Conservation (phyloP, 2,888 invertebrate species). For the Apoda limacodes region DNA sequence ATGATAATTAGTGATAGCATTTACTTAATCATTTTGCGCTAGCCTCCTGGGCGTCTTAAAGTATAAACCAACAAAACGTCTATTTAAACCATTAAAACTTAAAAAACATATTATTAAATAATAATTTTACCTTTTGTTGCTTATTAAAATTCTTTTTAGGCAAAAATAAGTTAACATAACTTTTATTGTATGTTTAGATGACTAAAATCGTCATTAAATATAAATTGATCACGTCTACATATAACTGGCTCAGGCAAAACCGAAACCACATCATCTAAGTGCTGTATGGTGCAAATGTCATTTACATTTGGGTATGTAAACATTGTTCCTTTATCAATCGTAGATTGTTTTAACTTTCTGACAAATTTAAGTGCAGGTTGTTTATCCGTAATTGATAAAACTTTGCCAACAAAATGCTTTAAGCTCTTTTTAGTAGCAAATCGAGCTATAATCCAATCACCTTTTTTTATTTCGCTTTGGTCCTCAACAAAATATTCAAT, state of each 20-base stretch:
- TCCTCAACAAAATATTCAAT: conserved; percentile 11
- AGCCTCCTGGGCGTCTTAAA: too few relatives aligned
- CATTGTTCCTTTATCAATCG: conserved; percentile 9
- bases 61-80: too few relatives aligned
- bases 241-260: conserved; percentile 14
- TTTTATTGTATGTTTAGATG: conserved; percentile 14
- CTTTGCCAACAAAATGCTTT: conserved; percentile 17
- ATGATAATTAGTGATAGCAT: too few relatives aligned
- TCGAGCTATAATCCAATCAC: conserved; percentile 15
- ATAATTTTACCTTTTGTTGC: too few relatives aligned
- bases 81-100: too few relatives aligned
- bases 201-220: conserved; percentile 13
- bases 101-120: too few relatives aligned
- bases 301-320: conserved; percentile 16
- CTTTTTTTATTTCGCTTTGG: conserved; percentile 8
- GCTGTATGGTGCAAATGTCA: conserved; percentile 14
- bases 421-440: conserved; percentile 18
- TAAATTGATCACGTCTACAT: conserved; percentile 13
- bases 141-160: background rate
- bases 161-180: background rate
- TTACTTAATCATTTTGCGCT: too few relatives aligned
- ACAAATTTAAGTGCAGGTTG: conserved; percentile 15
- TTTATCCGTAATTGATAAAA: conserved; percentile 10
- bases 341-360: conserved; percentile 13
- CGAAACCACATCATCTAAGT: conserved; percentile 12